phyloP scores from a whole-genome alignment of 2,797 vertebrate species.

The Hoplostethus atlanticus region DNA sequence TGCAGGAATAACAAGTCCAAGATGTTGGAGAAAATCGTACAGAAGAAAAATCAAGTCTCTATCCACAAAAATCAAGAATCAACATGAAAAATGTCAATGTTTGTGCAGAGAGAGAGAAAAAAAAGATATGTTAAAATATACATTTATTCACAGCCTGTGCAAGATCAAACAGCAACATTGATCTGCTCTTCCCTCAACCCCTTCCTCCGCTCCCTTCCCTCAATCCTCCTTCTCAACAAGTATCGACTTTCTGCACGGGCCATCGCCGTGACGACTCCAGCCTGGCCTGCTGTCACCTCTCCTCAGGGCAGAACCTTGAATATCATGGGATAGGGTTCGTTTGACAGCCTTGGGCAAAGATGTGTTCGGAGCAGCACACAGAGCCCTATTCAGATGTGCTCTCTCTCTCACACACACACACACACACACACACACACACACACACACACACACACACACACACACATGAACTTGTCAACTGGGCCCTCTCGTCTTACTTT shows the following conservation, averaged over 20 bases:
- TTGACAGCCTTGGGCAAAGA: conserved; percentile 57
- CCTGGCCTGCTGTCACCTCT: conserved; percentile 76
- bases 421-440: not conserved
- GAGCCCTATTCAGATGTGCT: conserved; percentile 31
- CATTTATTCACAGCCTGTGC: conserved; percentile 84
- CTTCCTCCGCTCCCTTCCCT: conserved; percentile 59
- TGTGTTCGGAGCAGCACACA: conserved; percentile 35
- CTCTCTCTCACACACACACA: conserved; percentile 16
- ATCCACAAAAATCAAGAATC: conserved; percentile 80
- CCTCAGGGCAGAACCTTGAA: conserved; percentile 55
- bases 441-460: not conserved
- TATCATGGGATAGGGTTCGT: conserved; percentile 66
- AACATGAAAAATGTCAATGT: conserved; percentile 85
- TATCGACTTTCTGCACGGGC: conserved; percentile 77
- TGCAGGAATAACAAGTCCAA: conserved; percentile 75
- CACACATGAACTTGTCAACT: conserved; percentile 41
- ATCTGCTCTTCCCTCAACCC: conserved; percentile 82
- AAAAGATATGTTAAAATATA: conserved; percentile 80
- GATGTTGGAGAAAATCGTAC: conserved; percentile 71
- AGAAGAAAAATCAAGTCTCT: conserved; percentile 58
- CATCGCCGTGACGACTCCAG: conserved; percentile 72
- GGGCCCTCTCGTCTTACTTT: conserved; percentile 47
- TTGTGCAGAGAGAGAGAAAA: conserved; percentile 64
- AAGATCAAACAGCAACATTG: conserved; percentile 87
- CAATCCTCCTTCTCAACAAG: conserved; percentile 61